These are phyloP conservation scores for Myotis pilosus DNA, from an alignment of 2,797 vertebrate genomes.

Conservation along the genomic window DNA sequence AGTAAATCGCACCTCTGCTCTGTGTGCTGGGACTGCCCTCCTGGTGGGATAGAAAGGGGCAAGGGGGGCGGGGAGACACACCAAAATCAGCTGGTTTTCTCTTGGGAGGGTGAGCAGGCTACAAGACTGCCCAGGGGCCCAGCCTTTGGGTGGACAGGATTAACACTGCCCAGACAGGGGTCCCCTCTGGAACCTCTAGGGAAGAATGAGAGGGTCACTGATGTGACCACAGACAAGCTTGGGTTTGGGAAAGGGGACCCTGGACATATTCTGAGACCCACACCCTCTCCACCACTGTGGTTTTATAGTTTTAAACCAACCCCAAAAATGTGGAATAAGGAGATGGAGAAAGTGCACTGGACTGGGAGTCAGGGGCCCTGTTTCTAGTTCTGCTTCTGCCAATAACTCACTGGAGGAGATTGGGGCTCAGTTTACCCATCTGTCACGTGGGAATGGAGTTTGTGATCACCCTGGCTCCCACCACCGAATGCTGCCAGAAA, in stretches of 20 bases:
- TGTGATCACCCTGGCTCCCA: background rate
- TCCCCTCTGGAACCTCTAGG: background rate
- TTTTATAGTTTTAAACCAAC: background rate
- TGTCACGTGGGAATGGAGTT: background rate
- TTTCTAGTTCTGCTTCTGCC: background rate
- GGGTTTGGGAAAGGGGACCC: background rate
- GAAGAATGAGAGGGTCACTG: background rate
- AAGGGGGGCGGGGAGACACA: no score
- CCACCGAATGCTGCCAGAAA: background rate
- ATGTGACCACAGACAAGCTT: background rate
- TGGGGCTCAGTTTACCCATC: background rate
- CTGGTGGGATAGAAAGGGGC: background rate
- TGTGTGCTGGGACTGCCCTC: background rate
- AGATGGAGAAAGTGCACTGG: background rate
- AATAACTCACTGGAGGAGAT: background rate
- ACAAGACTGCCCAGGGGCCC: background rate
- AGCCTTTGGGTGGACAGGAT: background rate
- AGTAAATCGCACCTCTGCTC: background rate
- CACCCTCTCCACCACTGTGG: background rate
- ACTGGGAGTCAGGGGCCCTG: background rate
- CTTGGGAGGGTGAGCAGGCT: background rate
- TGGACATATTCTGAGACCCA: background rate
- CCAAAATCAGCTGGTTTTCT: background rate
- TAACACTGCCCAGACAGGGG: background rate
- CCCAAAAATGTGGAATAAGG: background rate